Evolutionary conservation across 2,797 vertebrate genomes (phyloP).

Genomic region (Cryptoprocta ferox): DNA sequence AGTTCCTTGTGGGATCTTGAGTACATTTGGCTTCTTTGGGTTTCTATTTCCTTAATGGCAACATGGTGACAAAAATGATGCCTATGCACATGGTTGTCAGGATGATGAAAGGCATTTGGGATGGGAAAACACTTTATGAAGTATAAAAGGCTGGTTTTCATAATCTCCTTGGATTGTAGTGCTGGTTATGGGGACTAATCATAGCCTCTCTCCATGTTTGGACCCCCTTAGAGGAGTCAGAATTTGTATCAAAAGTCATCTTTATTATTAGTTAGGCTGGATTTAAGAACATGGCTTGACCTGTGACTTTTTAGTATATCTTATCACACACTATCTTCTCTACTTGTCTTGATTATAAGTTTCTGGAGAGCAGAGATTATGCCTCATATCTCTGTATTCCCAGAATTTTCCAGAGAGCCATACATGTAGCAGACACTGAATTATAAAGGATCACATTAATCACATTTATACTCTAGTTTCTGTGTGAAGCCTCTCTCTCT

Average conservation of each 20-base stretch:
- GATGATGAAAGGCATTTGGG: not conserved
- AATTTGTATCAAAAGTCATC: not conserved
- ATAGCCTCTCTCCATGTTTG: not conserved
- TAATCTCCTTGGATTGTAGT: not conserved
- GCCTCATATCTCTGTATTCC: not conserved
- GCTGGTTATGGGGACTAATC: not conserved
- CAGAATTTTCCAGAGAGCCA: not conserved
- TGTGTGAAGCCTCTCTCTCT: not conserved
- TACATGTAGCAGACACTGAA: not conserved
- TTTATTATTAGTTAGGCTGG: not conserved
- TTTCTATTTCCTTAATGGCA: not conserved
- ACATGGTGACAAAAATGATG: not conserved
- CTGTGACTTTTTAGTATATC: not conserved
- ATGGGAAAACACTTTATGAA: not conserved
- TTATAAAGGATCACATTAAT: not conserved
- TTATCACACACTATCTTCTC: not conserved
- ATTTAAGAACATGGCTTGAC: conserved; percentile 12
- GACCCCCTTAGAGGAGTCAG: not conserved
- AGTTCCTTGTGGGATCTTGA: not conserved
- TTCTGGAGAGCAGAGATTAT: not conserved
- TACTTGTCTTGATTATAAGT: not conserved
- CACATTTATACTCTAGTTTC: not conserved
- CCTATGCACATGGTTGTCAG: not conserved
- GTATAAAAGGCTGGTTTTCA: not conserved
- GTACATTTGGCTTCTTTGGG: not conserved